Base-by-base conservation (phyloP, 2,113 vertebrate genomes). In the Corvus moneduloides region DNA sequence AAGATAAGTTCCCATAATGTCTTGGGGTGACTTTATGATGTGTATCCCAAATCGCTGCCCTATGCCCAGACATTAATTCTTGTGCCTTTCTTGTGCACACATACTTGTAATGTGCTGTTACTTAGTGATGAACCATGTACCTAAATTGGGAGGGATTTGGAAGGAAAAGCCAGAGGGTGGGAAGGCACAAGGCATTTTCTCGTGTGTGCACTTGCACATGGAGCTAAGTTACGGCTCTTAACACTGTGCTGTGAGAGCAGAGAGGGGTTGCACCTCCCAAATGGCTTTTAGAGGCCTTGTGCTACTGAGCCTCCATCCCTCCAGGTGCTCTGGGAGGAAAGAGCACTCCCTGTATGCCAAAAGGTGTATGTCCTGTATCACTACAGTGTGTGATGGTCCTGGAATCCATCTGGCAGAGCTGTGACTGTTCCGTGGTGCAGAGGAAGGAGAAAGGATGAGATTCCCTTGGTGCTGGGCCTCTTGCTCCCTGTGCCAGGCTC, bases 381-480 rank as follows among this genome's bases (percentile, higher is more conserved):
- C n/a, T 23, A 1, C 26, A 22, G 44, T 2, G 39, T 51, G 51
- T 41, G 72, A 30, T 44, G 39, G 18, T 23, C 58, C 72, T 81
- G 69, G 46, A 18, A 37, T 19, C 17, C 16, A 10, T 18, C 16
- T 62, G 39, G 35, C 68, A 16, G 35, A 48, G 55, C 69, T 13
- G 3, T 6, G 39, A 2, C 54, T 44, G 33, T 16, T 56, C 20
- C 2, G 1, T 59, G 33, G 27, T 1, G 1, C 39, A 37, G 19
- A 4, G 51, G 10, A 49, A 39, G 58, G 49, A 71, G 67, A 11
- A 54, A n/a, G 19, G 58, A 52, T 1, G 11, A 49, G 84, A 24
- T 68, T 68, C 54, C 44, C 32, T 28, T 19, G 22, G 26, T 43
- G 61, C 72, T 81, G 32, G 24, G 37, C 51, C 51, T 68, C 64